Conservation (phyloP, 2,797 vertebrate genomes). For the Danio jaintianensis region DNA sequence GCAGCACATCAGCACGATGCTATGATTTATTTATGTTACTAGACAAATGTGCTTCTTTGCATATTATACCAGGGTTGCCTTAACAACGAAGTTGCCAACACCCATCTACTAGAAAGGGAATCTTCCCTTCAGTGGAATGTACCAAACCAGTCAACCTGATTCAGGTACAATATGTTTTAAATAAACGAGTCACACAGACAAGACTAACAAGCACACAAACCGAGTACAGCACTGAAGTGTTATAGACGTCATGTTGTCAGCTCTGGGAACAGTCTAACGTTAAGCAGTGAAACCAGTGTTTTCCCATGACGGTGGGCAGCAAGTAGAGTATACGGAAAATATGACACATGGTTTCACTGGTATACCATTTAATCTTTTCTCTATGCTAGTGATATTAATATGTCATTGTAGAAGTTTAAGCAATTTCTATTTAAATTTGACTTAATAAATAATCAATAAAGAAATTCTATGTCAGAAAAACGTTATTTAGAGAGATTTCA, state of each 20-base stretch:
- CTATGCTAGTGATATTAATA: neutral
- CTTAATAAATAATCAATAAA: neutral
- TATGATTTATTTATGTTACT: neutral
- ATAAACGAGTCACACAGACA: neutral
- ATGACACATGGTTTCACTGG: neutral
- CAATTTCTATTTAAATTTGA: neutral
- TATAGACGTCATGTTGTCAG: conserved; percentile 1
- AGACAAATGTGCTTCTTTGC: conserved; percentile 31
- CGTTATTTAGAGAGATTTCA: neutral
- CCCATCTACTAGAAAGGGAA: conserved; percentile 11
- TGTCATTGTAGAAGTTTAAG: neutral
- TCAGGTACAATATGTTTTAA: conserved; percentile 1
- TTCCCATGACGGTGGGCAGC: neutral
- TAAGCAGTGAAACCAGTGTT: neutral
- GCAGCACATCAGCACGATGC: neutral
- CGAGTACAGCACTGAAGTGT: neutral
- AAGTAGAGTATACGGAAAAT: neutral
- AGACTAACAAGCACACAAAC: neutral
- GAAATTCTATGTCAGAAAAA: neutral
- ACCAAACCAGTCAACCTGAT: conserved; percentile 13
- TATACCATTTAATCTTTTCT: neutral
- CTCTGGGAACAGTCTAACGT: neutral
- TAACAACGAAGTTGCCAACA: conserved; percentile 34
- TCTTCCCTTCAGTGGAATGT: conserved; percentile 36
- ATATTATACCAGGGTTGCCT: conserved; percentile 18